These are phyloP conservation scores for Oxygymnocypris stewartii DNA, from an alignment of 2,113 vertebrate genomes.

Conservation along the genomic window DNA sequence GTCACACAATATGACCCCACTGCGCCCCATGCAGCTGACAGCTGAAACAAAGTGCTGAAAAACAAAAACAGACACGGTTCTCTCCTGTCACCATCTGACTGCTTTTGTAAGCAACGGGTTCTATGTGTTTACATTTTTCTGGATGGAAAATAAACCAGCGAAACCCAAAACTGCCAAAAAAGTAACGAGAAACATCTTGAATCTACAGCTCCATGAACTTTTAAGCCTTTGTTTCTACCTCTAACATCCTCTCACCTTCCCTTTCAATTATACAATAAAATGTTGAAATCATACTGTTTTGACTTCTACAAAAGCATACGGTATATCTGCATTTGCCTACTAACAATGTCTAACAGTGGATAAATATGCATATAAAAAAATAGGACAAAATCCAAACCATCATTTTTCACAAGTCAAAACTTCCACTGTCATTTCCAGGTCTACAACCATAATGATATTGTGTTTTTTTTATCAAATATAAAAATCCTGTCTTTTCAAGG, in stretches of 20 bases:
- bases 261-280: neutral
- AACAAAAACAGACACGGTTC: neutral
- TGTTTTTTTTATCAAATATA: neutral
- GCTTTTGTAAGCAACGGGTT: neutral
- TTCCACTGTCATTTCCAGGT: no score
- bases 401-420: neutral
- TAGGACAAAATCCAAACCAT: neutral
- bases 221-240: neutral
- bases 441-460: neutral
- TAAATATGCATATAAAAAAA: neutral
- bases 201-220: neutral
- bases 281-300: neutral
- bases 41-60: neutral
- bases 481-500: neutral
- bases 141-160: neutral
- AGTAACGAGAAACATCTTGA: neutral
- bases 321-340: neutral
- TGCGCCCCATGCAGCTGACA: neutral
- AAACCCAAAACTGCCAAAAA: neutral
- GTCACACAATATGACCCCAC: neutral
- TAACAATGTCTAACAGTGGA: neutral
- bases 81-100: neutral
- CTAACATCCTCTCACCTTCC: neutral
- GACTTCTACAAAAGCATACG: neutral
- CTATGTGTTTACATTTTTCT: neutral